Base-by-base conservation (phyloP, 1,140 invertebrate species). In the Euwallacea similis region DNA sequence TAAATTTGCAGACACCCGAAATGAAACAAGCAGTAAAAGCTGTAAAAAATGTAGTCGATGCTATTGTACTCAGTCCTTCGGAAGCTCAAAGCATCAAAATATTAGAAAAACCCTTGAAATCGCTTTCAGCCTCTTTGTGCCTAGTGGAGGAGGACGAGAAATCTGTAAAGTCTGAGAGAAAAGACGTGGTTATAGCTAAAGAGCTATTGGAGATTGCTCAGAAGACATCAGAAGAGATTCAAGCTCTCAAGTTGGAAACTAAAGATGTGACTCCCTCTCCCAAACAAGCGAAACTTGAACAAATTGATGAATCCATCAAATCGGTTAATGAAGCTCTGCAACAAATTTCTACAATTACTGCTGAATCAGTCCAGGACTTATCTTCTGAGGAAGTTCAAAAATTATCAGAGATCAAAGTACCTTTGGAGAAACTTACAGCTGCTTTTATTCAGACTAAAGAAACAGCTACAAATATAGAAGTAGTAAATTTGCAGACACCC, bases 21-120 rank as follows among this genome's bases (percentile, higher is more conserved):
- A 33, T 75, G 6, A 64, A 72, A 62, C 53, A 72, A 59, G 66
- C 73, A 41, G 11, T 75, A 33, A 6, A 43, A 16, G 41, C 56
- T 6, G 41, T 72, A 10, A 74, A 69, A 46, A 11, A 66, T 50
- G 33, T 42, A 11, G 55, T 69, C 7, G 44, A 69, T 47, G 61
- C 16, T 42, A 6, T 66, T 46, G 3, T 60, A 11, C 54, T 41
- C 13, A 46, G 46, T 16, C 44, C 59, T n/a, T 21, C 72, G 6
- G 42, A 56, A 71, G n/a, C 61, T 0, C 41, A 73, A 53, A 15
- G 6, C 13, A 42, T 65, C 4, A 54, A 73, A 50, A 62, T 66
- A 33, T 41, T 74, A 10, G 42, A 71, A 55, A 41, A 21, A 42
- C 69, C 65, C 33, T 50, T 76, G 3, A 42, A 73, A 42, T 42